These are phyloP conservation scores for Bambusicola thoracicus DNA, from an alignment of 2,113 vertebrate genomes.

Conservation along the genomic window DNA sequence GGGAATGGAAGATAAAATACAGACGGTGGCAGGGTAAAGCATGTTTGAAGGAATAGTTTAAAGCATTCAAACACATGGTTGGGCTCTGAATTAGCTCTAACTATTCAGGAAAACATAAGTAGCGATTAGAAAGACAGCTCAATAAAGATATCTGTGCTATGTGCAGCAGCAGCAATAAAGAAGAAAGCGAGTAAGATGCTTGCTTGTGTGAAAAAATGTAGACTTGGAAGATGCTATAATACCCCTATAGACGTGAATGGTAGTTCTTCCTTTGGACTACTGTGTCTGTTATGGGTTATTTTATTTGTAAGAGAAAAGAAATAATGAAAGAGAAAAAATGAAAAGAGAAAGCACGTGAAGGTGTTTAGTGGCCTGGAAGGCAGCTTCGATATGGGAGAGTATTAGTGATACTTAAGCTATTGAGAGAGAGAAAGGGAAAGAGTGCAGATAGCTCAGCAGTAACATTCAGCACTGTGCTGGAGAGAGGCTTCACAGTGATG, in stretches of 20 bases:
- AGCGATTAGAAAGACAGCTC: slow-evolving; percentile 41
- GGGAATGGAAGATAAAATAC: slow-evolving; percentile 17
- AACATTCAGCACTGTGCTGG: rapidly evolving
- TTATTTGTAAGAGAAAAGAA: background rate
- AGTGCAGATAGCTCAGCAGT: background rate
- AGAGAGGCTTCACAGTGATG: background rate
- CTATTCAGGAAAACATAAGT: slow-evolving; percentile 46
- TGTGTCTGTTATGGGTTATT: background rate
- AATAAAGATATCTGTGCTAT: slow-evolving; percentile 45
- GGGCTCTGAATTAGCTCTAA: slow-evolving; percentile 56
- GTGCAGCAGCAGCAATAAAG: slow-evolving; percentile 10
- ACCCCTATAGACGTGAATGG: background rate
- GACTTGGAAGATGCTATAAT: background rate
- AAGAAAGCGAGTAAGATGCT: background rate
- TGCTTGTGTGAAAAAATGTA: background rate
- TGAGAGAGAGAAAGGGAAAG: background rate
- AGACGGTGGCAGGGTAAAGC: slow-evolving; percentile 2
- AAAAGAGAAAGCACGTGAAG: background rate
- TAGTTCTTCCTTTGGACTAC: background rate
- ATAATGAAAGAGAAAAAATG: background rate
- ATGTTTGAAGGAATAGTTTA: slow-evolving; percentile 38
- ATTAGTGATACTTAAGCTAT: background rate
- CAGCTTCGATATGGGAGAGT: rapidly evolving
- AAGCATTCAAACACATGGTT: slow-evolving; percentile 16
- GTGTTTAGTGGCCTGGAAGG: slow-evolving; percentile 34